Percentiles rank a stretch among this genome's conserved stretches.
Conservation (phyloP, 2,888 invertebrate species). For the Anorthoa munda region DNA sequence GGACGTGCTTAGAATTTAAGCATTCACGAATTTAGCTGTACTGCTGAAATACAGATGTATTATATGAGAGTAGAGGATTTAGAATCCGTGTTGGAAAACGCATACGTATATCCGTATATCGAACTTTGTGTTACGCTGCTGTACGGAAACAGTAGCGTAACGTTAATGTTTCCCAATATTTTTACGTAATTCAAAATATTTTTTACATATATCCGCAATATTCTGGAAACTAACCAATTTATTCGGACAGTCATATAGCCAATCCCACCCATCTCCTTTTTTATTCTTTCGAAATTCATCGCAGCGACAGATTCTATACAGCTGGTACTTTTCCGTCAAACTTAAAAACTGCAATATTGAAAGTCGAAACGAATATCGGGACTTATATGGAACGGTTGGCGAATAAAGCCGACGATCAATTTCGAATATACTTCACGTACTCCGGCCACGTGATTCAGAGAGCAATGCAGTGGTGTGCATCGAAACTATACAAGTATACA, state of each 20-base stretch:
- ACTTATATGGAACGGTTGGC: conserved; percentile 56
- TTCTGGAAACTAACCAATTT: conserved; percentile 18
- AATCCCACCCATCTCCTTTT: conserved; percentile 30
- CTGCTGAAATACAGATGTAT: neutral
- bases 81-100: neutral
- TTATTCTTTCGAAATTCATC: conserved; percentile 38
- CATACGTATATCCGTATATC: too few species aligned
- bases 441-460: conserved; percentile 62
- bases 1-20: conserved; percentile 24
- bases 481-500: conserved; percentile 19
- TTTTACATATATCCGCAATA: neutral
- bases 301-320: conserved; percentile 14
- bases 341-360: conserved; percentile 71
- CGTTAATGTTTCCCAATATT: neutral
- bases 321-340: conserved; percentile 54
- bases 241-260: conserved; percentile 6
- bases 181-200: conserved; percentile 1
- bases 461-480: conserved; percentile 60
- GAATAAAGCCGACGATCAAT: conserved; percentile 65
- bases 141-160: too few species aligned
- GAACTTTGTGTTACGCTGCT: neutral
- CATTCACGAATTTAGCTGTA: neutral
- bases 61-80: neutral
- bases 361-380: conserved; percentile 69
- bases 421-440: conserved; percentile 67